Base-by-base conservation (phyloP, 2,797 vertebrate species). In the Neosilurus hyrtlii region DNA sequence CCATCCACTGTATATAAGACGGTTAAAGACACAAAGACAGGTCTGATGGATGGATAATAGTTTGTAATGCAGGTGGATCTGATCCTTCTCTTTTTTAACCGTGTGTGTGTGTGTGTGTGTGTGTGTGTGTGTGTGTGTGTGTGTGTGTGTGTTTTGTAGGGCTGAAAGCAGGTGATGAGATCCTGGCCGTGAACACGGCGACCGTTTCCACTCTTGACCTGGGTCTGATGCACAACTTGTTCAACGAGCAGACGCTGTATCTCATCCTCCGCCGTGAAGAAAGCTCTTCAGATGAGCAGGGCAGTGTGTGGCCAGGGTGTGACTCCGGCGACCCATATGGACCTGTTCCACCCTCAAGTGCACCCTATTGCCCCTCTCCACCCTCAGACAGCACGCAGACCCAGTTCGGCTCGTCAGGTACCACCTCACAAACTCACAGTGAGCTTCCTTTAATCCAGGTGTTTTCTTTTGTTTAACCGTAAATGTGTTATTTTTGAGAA, bases 81-180 rank as follows among this genome's bases (percentile, higher is more conserved):
- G 22, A 62, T 77, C 18, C 8, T 24, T 77, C 18, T 49, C 12
- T 77, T 49, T 77, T 11, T 7, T 79, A 35, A 35, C 24, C 35
- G 24, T 59, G 73, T 75, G 73, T 75, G 52, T 57, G 12, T 57
- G 72, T 77, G 35, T 62, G 20, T 79, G 20, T 82, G 14, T 80
- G 73, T 56, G 56, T 70, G 51, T 51, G 24, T 59, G 73, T 75
- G 73, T 75, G 52, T 57, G 12, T 57, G 72, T 77, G 35, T 62
- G 20, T 79, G 20, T 82, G 14, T 80, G 73, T 56, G 56, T 70
- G 51, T 51, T 62, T 16, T 71, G 75, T 90, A 99, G 97, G 96
- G 22, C 91, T 98, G 86, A 91, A 92, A 89, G 93, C 94, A 8
- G 96, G 96, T 83, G 97, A 96, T 82, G 95, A 97, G 92, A 95